Evolutionary conservation across 1,140 invertebrate species (phyloP), one percentile per base, ranked within the genome.

Genomic region (Drosophila triauraria): DNA sequence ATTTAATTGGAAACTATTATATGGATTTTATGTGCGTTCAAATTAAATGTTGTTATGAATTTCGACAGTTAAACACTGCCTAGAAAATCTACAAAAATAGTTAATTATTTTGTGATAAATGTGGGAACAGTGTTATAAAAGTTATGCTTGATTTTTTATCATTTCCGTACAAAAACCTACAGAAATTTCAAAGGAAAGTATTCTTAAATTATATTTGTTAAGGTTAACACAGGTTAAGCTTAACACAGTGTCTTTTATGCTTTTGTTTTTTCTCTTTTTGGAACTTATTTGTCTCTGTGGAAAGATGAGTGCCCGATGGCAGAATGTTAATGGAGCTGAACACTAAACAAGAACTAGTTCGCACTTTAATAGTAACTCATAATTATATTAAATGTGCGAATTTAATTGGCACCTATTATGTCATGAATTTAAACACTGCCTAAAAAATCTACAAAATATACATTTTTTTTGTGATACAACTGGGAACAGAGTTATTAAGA

Each of bases 231-330:
- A 20, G 20, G 20, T 20, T 20, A 42, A 54, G 32, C 30, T 15
- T 4, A 12, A 20, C 27, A 38, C 15, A 27, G 48, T 54, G 48
- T 54, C 4, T 56, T 40, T 25, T 7, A 9, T 17, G 15, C 47
- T 46, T 35, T 13, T 15, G 2, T 57, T 57, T 46, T n/a, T 35
- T 38, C 12, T 46, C 67, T n/a, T 46, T 50, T 5, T 15, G 4
- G 1, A 53, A 38, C n/a, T 54, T 54, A 40, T 54, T 6, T 54
- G 32, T 64, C 59, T 64, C 40, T 6, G 57, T 3, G 10, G 3
- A 25, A 15, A 32, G 15, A 61, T 62, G 57, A 35, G 40, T 25
- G 30, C 25, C 13, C 4, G 35, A 13, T 8, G 2, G 2, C 25
- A 27, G 57, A 42, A 42, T 38, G 13, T 25, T 15, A 40, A 56